Evolutionary conservation across 1,140 invertebrate genomes (phyloP), one percentile per base, ranked within the genome.

Genomic region (Venturia canescens): DNA sequence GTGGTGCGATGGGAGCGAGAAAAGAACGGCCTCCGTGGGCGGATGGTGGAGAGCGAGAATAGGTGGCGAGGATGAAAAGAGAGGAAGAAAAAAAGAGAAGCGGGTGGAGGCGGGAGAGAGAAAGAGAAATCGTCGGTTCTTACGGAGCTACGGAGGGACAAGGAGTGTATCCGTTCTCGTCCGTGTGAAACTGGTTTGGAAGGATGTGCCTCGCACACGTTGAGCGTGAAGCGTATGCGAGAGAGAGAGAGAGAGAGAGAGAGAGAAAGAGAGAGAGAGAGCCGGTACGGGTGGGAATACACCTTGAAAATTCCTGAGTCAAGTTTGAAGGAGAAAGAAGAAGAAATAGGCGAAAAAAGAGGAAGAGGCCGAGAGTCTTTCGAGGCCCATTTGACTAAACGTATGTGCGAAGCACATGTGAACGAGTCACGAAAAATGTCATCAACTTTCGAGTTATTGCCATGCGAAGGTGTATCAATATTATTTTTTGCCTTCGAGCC

Each of bases 171-270:
- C 84, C 76, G 86, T 86, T 85, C 57, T 81, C 82, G 86, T 89
- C 86, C 88, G 84, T 86, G 88, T 87, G 85, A 90, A 90, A 90
- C 89, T 89, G 90, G 89, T 91, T 91, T 91, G 83, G 83, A 87
- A 91, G 88, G 89, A 89, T 89, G 86, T 89, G 86, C 88, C 87
- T 84, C 84, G 84, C 84, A 83, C 82, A 84, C 79, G 80, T 82
- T 63, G 4, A 63, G 31, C 29, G 26, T 29, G 9, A 44, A 1
- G 11, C 38, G 7, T 44, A 11, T 44, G 23, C 3, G 6, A 66
- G 27, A 27, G 11, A 66, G 27, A 66, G n/a, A 57, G 4, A 66
- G 6, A 27, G 0, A 66, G 23, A 66, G 23, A 27, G 6, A 66
- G 27, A 27, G 11, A 66, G 27, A 66, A n/a, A 57, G 4, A 66